Conservation (phyloP, 53 echinoderm and acorn worm genomes). For the Apostichopus leukothele region DNA sequence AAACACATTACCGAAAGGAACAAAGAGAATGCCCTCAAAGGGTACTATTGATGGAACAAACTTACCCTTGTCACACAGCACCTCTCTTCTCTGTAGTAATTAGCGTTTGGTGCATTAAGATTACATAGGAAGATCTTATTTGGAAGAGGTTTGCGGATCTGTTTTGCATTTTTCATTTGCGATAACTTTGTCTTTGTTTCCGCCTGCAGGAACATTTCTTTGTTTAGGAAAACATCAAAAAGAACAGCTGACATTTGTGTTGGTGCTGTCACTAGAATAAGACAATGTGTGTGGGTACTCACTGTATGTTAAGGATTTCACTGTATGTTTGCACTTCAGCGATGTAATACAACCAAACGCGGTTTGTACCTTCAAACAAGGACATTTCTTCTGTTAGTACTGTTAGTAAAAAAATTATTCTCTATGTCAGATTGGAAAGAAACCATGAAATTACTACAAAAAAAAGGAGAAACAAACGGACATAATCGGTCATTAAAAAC, state of each 20-base stretch:
- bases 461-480: not conserved
- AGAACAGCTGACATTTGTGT: too few relatives aligned
- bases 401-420: not conserved
- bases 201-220: conserved; percentile 85
- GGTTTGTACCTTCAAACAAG: conserved; percentile 98
- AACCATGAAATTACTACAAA: too few relatives aligned
- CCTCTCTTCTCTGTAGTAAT: conserved; percentile 14
- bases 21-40: too few relatives aligned
- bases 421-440: not conserved
- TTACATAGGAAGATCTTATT: conserved; percentile 34
- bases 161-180: conserved; percentile 61
- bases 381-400: conserved; percentile 82
- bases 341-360: conserved; percentile 93
- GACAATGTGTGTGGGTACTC: conserved; percentile 50
- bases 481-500: too few relatives aligned
- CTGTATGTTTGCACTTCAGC: conserved; percentile 92
- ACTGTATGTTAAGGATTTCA: conserved; percentile 97
- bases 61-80: not conserved
- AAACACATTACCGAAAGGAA: too few relatives aligned
- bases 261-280: too few relatives aligned
- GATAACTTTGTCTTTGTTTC: conserved; percentile 93
- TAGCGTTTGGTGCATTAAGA: conserved; percentile 40
- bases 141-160: conserved; percentile 45
- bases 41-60: not conserved
- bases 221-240: conserved; percentile 39